Percentiles rank a stretch among this genome's conserved stretches.
Conservation (phyloP, 2,888 invertebrate species). For the Tortrix viridana region DNA sequence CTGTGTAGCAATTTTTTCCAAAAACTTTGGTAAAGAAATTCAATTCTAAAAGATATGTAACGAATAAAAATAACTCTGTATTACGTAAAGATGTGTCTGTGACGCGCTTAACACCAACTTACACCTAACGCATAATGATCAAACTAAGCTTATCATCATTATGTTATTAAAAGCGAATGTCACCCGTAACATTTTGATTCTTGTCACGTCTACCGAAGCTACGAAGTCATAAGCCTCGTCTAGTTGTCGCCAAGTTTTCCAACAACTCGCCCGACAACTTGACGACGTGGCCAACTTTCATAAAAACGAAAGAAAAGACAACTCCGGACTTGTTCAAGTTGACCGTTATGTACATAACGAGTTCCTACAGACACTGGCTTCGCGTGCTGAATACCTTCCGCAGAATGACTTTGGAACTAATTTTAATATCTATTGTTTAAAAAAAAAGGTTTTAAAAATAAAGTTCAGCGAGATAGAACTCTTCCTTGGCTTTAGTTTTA, state of each 20-base stretch:
- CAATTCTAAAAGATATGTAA: no score
- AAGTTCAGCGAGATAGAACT: no score
- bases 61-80: no score
- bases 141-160: slow-evolving; percentile 24
- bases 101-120: no score
- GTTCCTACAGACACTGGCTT: background rate
- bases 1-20: no score
- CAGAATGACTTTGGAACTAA: background rate
- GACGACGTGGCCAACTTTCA: slow-evolving; percentile 39
- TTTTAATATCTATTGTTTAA: slow-evolving; percentile 13
- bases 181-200: slow-evolving; percentile 38
- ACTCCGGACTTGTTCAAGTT: slow-evolving; percentile 32
- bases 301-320: slow-evolving; percentile 36
- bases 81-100: no score
- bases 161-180: slow-evolving; percentile 23
- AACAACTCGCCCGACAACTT: slow-evolving; percentile 38
- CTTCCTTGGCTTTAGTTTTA: no score
- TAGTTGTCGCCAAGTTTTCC: slow-evolving; percentile 43
- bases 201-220: slow-evolving; percentile 42
- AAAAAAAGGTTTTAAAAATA: background rate
- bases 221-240: slow-evolving; percentile 53
- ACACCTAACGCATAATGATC: background rate
- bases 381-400: slow-evolving; percentile 6
- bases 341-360: slow-evolving; percentile 31
- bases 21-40: no score